Evolutionary conservation across 2,797 vertebrate genomes (phyloP).

Genomic region (Mormyrops boulengeri): DNA sequence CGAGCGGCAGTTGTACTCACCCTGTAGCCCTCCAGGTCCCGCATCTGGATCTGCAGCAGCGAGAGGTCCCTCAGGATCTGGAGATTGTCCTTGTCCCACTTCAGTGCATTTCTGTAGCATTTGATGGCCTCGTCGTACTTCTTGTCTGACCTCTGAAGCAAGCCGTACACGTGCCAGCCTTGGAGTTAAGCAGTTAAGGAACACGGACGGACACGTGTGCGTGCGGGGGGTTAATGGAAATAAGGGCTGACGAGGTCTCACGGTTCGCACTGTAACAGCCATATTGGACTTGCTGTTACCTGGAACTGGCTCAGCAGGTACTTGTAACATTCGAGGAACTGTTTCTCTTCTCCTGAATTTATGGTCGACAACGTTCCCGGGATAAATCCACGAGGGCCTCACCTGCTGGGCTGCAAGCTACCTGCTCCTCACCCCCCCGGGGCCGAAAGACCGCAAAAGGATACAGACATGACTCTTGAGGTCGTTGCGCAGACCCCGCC

Average conservation of each 20-base stretch:
- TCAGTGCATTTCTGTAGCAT: slow-evolving; percentile 98
- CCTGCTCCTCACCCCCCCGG: background rate
- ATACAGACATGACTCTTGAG: slow-evolving; percentile 99
- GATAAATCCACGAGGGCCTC: background rate
- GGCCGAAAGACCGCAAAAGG: slow-evolving; percentile 53
- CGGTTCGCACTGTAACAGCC: background rate
- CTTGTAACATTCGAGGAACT: background rate
- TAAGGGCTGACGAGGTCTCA: background rate
- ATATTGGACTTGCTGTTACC: background rate
- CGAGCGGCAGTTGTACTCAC: slow-evolving; percentile 55
- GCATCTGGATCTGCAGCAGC: slow-evolving; percentile 98
- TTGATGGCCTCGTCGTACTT: slow-evolving; percentile 99
- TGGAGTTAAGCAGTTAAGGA: slow-evolving; percentile 30
- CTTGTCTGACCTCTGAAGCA: slow-evolving; percentile 97
- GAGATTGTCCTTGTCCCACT: slow-evolving; percentile 99
- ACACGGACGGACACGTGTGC: slow-evolving; percentile 28
- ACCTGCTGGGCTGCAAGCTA: background rate
- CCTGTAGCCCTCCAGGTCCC: slow-evolving; percentile 98
- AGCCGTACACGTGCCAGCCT: slow-evolving; percentile 98
- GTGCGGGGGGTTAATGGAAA: slow-evolving; percentile 43
- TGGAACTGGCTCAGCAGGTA: background rate
- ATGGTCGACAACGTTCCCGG: background rate
- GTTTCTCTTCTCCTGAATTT: background rate
- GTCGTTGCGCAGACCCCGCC: slow-evolving; percentile 92
- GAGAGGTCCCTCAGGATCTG: slow-evolving; percentile 97